These are phyloP conservation scores for Globodera rostochiensis DNA, from an alignment of 1,140 invertebrate genomes.

Conservation along the genomic window DNA sequence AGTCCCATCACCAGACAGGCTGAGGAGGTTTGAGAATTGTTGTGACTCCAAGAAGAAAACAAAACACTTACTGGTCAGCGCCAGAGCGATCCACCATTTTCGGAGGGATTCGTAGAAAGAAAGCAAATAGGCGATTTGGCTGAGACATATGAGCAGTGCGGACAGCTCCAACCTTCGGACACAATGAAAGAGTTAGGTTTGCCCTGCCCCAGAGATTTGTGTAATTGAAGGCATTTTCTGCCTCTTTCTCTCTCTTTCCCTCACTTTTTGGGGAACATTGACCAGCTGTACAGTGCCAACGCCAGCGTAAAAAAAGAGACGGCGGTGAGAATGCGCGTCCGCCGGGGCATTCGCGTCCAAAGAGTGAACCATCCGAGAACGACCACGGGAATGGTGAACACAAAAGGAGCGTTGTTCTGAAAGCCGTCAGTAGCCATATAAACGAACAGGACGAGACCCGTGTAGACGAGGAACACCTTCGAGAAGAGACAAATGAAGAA, in stretches of 20 bases:
- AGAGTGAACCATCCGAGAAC: slow-evolving; percentile 48
- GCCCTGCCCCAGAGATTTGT: too few relatives aligned
- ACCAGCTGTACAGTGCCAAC: slow-evolving; percentile 47
- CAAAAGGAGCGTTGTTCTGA: slow-evolving; percentile 49
- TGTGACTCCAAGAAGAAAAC: not conserved
- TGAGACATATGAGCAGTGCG: slow-evolving; percentile 43
- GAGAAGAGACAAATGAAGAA: not conserved
- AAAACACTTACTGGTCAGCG: slow-evolving; percentile 30
- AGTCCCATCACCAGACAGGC: slow-evolving; percentile 21
- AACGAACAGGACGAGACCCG: slow-evolving; percentile 35
- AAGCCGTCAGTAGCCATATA: slow-evolving; percentile 48
- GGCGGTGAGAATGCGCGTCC: slow-evolving; percentile 43
- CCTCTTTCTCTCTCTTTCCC: not conserved
- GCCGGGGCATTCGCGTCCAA: slow-evolving; percentile 40
- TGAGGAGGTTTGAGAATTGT: not conserved
- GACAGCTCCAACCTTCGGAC: slow-evolving; percentile 32
- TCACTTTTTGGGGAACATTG: slow-evolving; percentile 38
- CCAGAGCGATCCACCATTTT: slow-evolving; percentile 40
- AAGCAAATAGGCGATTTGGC: slow-evolving; percentile 40
- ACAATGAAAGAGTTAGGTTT: not conserved
- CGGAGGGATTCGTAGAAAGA: slow-evolving; percentile 43
- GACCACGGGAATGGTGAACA: slow-evolving; percentile 46
- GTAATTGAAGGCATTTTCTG: not conserved
- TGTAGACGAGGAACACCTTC: slow-evolving; percentile 34
- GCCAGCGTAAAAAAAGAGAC: slow-evolving; percentile 47